Conservation (phyloP, 2,113 vertebrate species). For the Aegotheles bennettii region DNA sequence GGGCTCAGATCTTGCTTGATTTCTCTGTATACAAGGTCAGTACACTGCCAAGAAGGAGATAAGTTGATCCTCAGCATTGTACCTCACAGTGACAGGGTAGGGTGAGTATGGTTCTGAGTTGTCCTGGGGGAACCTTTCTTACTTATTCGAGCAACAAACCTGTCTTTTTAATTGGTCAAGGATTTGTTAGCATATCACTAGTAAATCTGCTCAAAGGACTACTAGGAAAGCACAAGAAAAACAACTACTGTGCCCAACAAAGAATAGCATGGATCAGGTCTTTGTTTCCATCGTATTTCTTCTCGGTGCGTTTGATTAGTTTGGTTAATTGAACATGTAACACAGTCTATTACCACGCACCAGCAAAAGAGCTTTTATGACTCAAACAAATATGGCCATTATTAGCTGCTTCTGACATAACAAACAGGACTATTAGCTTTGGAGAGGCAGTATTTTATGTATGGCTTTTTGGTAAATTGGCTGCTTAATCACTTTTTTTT, state of each 20-base stretch:
- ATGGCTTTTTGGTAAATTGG: conserved; percentile 48
- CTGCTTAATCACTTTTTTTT: conserved; percentile 18
- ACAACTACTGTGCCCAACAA: background rate
- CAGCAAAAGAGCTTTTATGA: conserved; percentile 31
- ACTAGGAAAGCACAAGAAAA: background rate
- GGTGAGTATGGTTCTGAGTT: accelerated
- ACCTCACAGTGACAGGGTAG: background rate
- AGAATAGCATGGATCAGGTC: background rate
- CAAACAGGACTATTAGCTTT: conserved; percentile 34
- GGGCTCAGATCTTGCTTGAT: background rate
- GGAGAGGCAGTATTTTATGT: conserved; percentile 2
- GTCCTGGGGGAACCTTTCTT: background rate
- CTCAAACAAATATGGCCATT: conserved; percentile 52
- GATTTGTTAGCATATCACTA: background rate
- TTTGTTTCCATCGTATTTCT: conserved; percentile 6
- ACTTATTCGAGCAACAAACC: background rate
- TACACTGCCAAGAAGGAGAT: background rate
- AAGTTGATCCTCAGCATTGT: background rate
- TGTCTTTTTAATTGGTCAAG: background rate
- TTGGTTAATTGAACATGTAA: conserved; percentile 59
- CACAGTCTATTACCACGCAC: conserved; percentile 25
- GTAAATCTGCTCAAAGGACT: background rate
- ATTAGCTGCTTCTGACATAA: conserved; percentile 53
- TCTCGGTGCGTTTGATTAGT: conserved; percentile 1
- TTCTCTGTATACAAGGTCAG: background rate